phyloP scores from a whole-genome alignment of 2,113 vertebrate genomes.

The Nothobranchius furzeri region DNA sequence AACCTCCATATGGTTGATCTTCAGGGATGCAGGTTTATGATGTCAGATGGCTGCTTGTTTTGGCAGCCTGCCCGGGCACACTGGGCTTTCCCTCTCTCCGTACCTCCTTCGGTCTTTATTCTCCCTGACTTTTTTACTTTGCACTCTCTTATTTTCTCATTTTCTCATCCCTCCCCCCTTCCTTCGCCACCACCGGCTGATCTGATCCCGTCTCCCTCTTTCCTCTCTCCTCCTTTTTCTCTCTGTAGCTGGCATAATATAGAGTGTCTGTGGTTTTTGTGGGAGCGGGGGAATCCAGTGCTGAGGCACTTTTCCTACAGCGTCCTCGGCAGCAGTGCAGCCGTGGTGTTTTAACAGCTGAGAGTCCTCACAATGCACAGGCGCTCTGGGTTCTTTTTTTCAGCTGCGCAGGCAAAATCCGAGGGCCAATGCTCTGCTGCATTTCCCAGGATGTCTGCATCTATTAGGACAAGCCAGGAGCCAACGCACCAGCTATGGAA shows the following conservation, averaged over 20 bases:
- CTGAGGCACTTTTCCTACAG: slow-evolving; percentile 78
- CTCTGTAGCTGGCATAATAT: slow-evolving; percentile 74
- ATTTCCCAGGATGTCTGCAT: slow-evolving; percentile 61
- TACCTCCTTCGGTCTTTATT: slow-evolving; percentile 66
- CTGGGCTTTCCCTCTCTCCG: slow-evolving; percentile 71
- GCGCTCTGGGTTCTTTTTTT: slow-evolving; percentile 68
- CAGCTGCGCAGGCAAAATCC: slow-evolving; percentile 73
- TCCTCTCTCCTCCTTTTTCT: slow-evolving; percentile 59
- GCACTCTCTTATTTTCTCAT: slow-evolving; percentile 54
- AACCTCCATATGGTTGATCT: slow-evolving; percentile 73
- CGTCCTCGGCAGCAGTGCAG: slow-evolving; percentile 75
- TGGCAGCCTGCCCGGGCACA: slow-evolving; percentile 72
- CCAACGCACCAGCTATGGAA: slow-evolving; percentile 38
- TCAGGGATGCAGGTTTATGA: slow-evolving; percentile 81
- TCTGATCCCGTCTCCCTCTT: slow-evolving; percentile 69
- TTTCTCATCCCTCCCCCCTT: slow-evolving; percentile 71
- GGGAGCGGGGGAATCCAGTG: slow-evolving; percentile 79
- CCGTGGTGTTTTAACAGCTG: slow-evolving; percentile 84
- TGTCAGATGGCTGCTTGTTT: slow-evolving; percentile 81
- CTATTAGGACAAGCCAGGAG: slow-evolving; percentile 52
- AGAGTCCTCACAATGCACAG: slow-evolving; percentile 82
- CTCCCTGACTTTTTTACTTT: slow-evolving; percentile 47
- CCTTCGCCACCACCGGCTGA: slow-evolving; percentile 39
- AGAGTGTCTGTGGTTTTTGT: slow-evolving; percentile 81
- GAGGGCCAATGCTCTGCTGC: slow-evolving; percentile 55